Evolutionary conservation across 1,140 invertebrate species (phyloP).

Genomic region (Coptotermes formosanus): DNA sequence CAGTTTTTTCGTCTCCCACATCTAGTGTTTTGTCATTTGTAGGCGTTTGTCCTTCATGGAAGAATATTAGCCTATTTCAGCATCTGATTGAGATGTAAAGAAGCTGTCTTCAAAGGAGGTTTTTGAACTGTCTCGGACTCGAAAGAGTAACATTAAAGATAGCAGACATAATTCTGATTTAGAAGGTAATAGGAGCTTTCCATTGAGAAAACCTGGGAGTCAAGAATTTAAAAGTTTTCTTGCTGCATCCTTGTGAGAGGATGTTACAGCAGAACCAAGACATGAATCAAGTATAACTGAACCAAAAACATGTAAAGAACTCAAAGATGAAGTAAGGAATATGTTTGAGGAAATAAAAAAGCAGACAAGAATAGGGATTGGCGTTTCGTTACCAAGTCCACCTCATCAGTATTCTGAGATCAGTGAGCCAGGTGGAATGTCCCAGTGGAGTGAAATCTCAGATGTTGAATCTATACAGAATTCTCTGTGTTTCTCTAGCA

Average conservation of each 20-base stretch:
- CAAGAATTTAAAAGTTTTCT: neutral
- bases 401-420: neutral
- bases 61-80: neutral
- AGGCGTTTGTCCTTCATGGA: neutral
- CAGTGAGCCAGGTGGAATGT: conserved; percentile 6
- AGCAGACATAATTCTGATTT: neutral
- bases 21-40: neutral
- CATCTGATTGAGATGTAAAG: neutral
- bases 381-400: neutral
- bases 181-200: neutral
- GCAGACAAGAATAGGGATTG: neutral
- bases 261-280: neutral
- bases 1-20: neutral
- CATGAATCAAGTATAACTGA: neutral
- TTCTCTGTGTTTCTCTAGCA: neutral
- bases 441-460: neutral
- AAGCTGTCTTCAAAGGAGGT: neutral
- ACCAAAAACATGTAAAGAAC: neutral
- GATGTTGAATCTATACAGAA: neutral
- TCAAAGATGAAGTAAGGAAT: neutral
- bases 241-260: neutral
- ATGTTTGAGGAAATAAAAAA: neutral
- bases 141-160: neutral
- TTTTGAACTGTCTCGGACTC: neutral
- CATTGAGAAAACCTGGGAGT: neutral